Base-by-base conservation (phyloP, 2,113 vertebrate genomes). In the Ibidorhyncha struthersii region DNA sequence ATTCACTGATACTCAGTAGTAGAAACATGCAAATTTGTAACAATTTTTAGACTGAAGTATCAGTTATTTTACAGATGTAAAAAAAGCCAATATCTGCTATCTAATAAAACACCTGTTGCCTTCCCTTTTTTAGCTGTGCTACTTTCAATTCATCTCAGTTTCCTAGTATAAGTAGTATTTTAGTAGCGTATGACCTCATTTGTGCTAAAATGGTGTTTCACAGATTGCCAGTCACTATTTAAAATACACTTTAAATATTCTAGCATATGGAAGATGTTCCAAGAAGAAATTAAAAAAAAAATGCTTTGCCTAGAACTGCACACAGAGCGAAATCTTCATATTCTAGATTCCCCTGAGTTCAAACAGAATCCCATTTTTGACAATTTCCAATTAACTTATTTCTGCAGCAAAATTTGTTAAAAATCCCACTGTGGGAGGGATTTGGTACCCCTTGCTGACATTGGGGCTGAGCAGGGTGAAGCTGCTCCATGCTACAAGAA, bases 71-170 rank as follows among this genome's bases (percentile, higher is more conserved):
- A 92, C 47, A 91, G 80, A 82, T 85, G 89, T 93, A 79, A 88
- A 97, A 98, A 96, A 96, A 87, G 45, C 76, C 87, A 95, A 47
- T 86, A 89, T 95, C 90, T 94, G 83, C 89, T 91, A 87, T 84
- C 96, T 97, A 97, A 97, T 94, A 95, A 97, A 97, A 96, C 98
- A 98, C 97, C 97, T 98, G 98, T 96, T 97, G 81, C 66, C 77
- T 96, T 90, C 91, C 89, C 87, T 96, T 96, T 98, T 98, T 98
- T 97, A 98, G 96, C 86, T 70, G 29, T 69, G 86, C 96, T 95
- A 50, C 97, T 96, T 96, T 96, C 93, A 87, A 94, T 97, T 97
- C 87, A 92, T 83, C 81, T 91, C 87, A 47, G 82, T 82, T 91
- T 94, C 93, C 89, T 59, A 90, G 86, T 78, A 93, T 77, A 95